phyloP scores from a whole-genome alignment of 2,797 vertebrate species.

The Sebastes jordani region DNA sequence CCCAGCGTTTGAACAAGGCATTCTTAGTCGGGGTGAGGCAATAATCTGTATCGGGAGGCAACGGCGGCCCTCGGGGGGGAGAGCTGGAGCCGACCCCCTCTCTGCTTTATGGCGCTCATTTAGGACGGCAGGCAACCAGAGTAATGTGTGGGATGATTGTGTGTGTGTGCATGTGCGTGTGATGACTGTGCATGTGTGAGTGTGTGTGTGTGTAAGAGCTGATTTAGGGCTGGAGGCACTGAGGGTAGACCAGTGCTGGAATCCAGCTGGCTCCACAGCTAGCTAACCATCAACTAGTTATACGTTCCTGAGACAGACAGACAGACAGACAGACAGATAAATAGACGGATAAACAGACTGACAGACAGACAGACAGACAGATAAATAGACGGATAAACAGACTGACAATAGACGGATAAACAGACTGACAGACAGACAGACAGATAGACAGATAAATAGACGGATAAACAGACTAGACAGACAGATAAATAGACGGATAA shows the following conservation, averaged over 20 bases:
- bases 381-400: too few relatives aligned
- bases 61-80: conserved; percentile 17
- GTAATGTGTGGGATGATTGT: conserved; percentile 24
- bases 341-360: neutral
- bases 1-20: conserved; percentile 67
- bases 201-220: conserved; percentile 3
- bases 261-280: conserved; percentile 65
- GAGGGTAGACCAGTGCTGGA: conserved; percentile 41
- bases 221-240: conserved; percentile 57
- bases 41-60: conserved; percentile 63
- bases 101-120: conserved; percentile 72
- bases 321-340: neutral
- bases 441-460: neutral
- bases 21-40: conserved; percentile 68
- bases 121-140: conserved; percentile 30
- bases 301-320: conserved; percentile 30
- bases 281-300: conserved; percentile 72
- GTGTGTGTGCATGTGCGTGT: conserved; percentile 12
- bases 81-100: conserved; percentile 50
- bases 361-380: conserved; percentile 10
- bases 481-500: too few relatives aligned
- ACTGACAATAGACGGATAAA: too few relatives aligned
- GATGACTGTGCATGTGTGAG: neutral
- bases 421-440: neutral
- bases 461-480: too few relatives aligned